Conservation (phyloP, 2,797 vertebrate genomes). For the Sebastes dallii region DNA sequence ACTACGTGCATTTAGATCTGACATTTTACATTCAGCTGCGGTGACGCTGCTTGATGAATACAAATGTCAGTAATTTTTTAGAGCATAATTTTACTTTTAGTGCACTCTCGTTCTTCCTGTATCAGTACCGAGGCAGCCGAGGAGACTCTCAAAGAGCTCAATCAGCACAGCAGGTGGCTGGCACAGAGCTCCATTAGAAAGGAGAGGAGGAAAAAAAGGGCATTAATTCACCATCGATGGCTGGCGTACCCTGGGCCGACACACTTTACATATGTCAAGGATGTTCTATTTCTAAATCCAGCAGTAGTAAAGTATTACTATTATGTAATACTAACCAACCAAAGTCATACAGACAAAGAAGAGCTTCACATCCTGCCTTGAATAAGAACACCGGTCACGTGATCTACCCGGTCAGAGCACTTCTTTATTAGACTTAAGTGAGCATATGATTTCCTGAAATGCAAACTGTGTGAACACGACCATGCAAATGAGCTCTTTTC, state of each 20-base stretch:
- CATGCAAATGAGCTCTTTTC: not conserved
- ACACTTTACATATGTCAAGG: not conserved
- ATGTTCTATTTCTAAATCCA: not conserved
- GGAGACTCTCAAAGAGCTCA: not conserved
- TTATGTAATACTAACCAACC: not conserved
- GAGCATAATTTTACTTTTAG: not conserved
- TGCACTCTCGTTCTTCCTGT: not conserved
- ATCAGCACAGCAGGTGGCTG: not conserved
- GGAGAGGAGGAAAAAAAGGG: not conserved
- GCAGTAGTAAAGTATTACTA: not conserved
- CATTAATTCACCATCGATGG: not conserved
- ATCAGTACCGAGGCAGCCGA: not conserved
- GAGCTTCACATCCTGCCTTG: not conserved
- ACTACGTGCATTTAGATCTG: not conserved
- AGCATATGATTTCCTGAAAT: conserved; percentile 11
- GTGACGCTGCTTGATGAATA: not conserved
- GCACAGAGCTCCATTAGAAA: not conserved
- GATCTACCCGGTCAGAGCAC: not conserved
- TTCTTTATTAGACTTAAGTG: not conserved
- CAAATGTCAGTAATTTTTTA: not conserved
- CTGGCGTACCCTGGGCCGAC: no score
- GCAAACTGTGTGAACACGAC: not conserved
- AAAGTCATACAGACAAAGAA: not conserved
- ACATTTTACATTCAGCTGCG: not conserved
- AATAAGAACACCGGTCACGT: not conserved